Base-by-base conservation (phyloP, 2,888 invertebrate genomes). In the Andricus curvator region DNA sequence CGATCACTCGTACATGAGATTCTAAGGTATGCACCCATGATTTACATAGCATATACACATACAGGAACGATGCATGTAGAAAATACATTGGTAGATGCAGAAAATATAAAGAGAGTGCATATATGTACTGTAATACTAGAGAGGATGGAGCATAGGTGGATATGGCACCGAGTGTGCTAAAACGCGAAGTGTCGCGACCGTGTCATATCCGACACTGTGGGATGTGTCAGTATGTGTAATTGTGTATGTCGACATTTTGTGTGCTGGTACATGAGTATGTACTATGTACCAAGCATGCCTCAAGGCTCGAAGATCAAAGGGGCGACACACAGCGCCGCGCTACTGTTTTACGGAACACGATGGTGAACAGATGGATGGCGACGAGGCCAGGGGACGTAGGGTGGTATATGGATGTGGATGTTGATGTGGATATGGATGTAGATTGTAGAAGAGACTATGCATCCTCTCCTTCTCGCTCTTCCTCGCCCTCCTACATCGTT, bases 251-350 rank as follows among this genome's bases (percentile, higher is more conserved):
- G 83, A 80, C 81, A 84, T 83, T 84, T 83, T 82, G 83, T 82
- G 81, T 77, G 68, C 81, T 81, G 80, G 62, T 37, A 37, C 62
- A 62, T 77, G 77, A 77, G 64, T 77, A 44, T 82, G 83, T 78
- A 80, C 81, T 44, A 83, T 83, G 83, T 78, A 80, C 81, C 62
- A 80, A 84, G 84, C 78, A 80, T 84, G 81, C 70, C 84, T 83
- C 83, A 81, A 82, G 81, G 83, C 84, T 79, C 79, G 84, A 86
- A 88, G 90, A 89, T 90, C 89, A 90, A 90, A 90, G 89, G 85
- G 77, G 83, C 82, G 87, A 84, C 86, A 85, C 85, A 84, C 79
- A 87, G 85, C 85, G 85, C 80, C 84, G 84, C 85, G 83, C 84
- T 84, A 84, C 82, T 85, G 89, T 89, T 90, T 88, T 85, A 85